Evolutionary conservation across 2,797 vertebrate species (phyloP), one percentile per base, ranked within the genome.

Genomic region (Lindbergichthys nudifrons): DNA sequence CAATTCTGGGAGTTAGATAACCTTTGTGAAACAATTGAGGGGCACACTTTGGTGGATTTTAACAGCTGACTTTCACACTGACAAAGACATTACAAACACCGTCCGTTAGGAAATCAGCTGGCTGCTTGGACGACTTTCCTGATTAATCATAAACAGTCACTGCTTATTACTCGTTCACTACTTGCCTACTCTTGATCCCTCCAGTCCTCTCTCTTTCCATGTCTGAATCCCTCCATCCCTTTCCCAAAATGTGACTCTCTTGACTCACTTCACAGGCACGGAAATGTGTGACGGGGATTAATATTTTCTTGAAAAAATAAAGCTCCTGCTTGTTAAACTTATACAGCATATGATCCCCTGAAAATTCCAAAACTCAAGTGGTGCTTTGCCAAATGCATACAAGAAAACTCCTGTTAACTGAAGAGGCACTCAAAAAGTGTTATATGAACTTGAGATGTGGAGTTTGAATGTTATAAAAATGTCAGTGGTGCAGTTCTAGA

Each of bases 191-290:
- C 45, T 6, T 41, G 39, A 51, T 46, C 39, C n/a, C 53, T 56
- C 18, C 5, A 16, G 23, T 60, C n/a, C 19, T 59, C 39, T 8
- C 13, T 63, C 62, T 59, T 36, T 47, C 12, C 23, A 19, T 16
- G 42, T 58, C 43, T 72, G 48, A 8, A 50, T 77, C 23, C 2
- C 45, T n/a, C 48, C 12, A 58, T 62, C 41, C 13, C 51, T 0
- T 23, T 12, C 16, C 62, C 43, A 77, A 59, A 60, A 52, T 83
- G 65, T 77, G 72, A 76, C 42, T 60, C 75, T 63, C 56, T n/a
- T 77, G 72, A 76, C 11, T 18, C 15, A 45, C 43, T 26, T 51
- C 50, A 59, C 15, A 53, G 36, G n/a, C 26, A 36, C 23, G 53
- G 19, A 67, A 50, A 68, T 66, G 42, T 53, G 16, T 71, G 74